Evolutionary conservation across 2,797 vertebrate species (phyloP).

Genomic region (Sebastes steindachneri): DNA sequence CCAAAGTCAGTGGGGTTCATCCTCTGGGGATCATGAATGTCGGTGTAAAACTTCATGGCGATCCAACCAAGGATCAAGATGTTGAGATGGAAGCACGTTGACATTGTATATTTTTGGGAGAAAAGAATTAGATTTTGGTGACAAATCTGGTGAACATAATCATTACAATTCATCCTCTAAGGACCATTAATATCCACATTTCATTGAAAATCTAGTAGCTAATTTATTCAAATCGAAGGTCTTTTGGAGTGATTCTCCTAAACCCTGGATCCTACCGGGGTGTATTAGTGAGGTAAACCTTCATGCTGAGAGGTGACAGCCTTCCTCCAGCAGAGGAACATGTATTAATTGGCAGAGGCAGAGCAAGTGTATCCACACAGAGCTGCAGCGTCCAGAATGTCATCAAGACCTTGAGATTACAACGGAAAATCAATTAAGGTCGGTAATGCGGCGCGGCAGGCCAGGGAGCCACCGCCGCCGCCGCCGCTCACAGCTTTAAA

Average conservation of each 20-base stretch:
- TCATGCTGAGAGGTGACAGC: neutral
- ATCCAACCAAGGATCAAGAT: neutral
- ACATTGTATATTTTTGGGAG: neutral
- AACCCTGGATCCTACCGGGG: neutral
- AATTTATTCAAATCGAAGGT: no score
- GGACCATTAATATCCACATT: neutral
- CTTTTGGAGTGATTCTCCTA: neutral
- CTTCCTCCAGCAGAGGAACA: neutral
- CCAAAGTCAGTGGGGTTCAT: neutral
- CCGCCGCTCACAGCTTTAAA: constrained; percentile 20
- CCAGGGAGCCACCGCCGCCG: neutral
- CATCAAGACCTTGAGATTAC: constrained; percentile 63
- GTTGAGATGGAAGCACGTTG: neutral
- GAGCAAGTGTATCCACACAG: neutral
- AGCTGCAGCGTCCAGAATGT: constrained; percentile 34
- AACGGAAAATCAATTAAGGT: constrained; percentile 60
- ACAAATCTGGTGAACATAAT: neutral
- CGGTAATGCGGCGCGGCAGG: constrained; percentile 22
- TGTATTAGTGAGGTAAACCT: neutral
- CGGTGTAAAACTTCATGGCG: no score
- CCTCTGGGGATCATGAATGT: neutral
- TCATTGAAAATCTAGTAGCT: neutral
- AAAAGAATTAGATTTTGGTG: neutral
- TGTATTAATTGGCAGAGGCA: neutral
- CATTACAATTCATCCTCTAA: neutral